Percentiles rank a stretch among this genome's conserved stretches.
Conservation (phyloP, 2,113 vertebrate species). For the Aegithalos caudatus region DNA sequence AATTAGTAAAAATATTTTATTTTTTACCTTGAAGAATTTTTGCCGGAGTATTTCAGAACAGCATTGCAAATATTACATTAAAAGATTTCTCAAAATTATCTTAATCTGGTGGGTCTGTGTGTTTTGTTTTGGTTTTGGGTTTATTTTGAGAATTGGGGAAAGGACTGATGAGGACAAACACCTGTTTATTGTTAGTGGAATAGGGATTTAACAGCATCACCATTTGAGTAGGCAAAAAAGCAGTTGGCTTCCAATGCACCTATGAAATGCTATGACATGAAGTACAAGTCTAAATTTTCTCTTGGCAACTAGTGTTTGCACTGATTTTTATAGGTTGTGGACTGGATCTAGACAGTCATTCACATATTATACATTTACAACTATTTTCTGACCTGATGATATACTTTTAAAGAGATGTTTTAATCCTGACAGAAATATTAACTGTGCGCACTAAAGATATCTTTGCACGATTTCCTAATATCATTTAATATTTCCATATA, state of each 20-base stretch:
- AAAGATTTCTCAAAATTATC: background rate
- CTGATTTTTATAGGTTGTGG: background rate
- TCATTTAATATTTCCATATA: slow-evolving; percentile 32
- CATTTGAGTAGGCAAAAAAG: background rate
- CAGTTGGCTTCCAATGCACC: background rate
- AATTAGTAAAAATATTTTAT: background rate
- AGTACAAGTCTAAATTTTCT: background rate
- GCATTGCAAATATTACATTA: background rate
- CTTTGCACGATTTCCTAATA: slow-evolving; percentile 27
- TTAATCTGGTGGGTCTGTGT: background rate
- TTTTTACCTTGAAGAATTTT: background rate
- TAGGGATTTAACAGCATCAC: background rate
- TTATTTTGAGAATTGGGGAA: background rate
- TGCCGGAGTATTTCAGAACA: background rate
- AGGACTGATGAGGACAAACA: background rate
- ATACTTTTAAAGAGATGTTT: background rate
- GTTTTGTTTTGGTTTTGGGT: background rate
- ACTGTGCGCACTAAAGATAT: background rate
- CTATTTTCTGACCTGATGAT: background rate
- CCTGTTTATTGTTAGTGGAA: background rate
- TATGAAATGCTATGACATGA: background rate
- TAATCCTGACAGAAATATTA: slow-evolving; percentile 24
- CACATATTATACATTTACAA: background rate
- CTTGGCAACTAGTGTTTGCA: background rate
- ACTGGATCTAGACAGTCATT: background rate